Evolutionary conservation across 2,797 vertebrate species (phyloP), one percentile per base, ranked within the genome.

Genomic region (Onychomys arenicola): DNA sequence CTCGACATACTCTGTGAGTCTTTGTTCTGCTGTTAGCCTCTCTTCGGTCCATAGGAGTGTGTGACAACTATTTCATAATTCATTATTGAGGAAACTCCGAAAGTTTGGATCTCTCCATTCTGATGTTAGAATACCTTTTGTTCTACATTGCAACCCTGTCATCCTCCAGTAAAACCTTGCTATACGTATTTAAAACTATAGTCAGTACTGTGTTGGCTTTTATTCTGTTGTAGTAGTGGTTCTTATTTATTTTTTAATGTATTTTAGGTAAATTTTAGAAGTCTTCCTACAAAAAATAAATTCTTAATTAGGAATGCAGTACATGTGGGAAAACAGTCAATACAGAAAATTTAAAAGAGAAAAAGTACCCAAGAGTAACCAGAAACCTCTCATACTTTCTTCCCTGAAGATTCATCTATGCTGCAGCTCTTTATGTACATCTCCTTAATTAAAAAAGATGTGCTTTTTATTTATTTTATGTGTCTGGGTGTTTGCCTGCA

Each of bases 21-120:
- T 89, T 61, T 40, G 9, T 90, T 78, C 32, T 78, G 25, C 86
- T 21, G 11, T 76, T 85, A 77, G 32, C 14, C 21, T 29, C 3
- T 89, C 10, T 89, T 85, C 19, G 78, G 23, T 49, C 49, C 55
- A 19, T 67, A 17, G 32, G 1, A 63, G 5, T 4, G 46, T 29
- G n/a, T 52, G 82, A 76, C 69, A 37, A 84, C 11, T 61, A 34
- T 92, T 91, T 63, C 43, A 76, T 32, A 82, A 76, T 32, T 82
- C 55, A 84, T 37, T 73, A 55, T 59, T 55, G 92, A 32, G 46
- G 7, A 71, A 49, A 11, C 3, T 40, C 52, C 9, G 59, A 7
- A 61, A 16, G 78, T 78, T 73, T 77, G 34, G 4, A 85, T 0
- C 32, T 27, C 13, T 71, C 49, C 14, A 25, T 75, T 63, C 27